Percentiles rank a stretch among this genome's conserved stretches.
Conservation (phyloP, 53 echinoderm and acorn worm genomes). For the Arbacia lixula region DNA sequence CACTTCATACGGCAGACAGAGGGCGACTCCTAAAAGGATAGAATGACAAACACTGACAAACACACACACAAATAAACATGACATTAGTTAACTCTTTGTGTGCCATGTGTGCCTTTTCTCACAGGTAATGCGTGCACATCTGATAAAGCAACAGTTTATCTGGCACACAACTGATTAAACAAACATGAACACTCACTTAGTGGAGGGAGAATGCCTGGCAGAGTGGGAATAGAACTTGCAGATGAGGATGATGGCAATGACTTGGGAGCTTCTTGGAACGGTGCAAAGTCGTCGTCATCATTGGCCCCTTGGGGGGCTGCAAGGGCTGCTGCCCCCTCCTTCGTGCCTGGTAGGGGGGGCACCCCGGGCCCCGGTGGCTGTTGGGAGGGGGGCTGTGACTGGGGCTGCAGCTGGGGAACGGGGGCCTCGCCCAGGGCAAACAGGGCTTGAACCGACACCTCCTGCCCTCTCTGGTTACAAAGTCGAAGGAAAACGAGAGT, state of each 20-base stretch:
- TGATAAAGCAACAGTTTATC: too few species aligned
- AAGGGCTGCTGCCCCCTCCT: slow-evolving; percentile 5
- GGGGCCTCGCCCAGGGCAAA: slow-evolving; percentile 76
- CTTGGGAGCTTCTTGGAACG: slow-evolving; percentile 75
- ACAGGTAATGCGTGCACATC: too few species aligned
- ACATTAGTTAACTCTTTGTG: too few species aligned
- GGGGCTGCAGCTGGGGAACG: slow-evolving; percentile 61
- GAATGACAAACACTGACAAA: too few species aligned
- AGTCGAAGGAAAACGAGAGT: too few species aligned
- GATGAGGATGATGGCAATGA: not conserved
- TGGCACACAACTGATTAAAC: too few species aligned
- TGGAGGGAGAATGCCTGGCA: not conserved
- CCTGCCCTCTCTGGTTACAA: slow-evolving; percentile 20
- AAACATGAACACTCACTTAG: slow-evolving; percentile 31
- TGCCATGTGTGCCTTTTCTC: too few species aligned
- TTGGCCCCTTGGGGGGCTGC: not conserved
- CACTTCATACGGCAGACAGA: too few species aligned
- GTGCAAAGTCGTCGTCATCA: slow-evolving; percentile 74
- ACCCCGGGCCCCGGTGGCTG: not conserved
- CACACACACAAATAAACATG: too few species aligned
- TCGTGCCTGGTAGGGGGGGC: not conserved
- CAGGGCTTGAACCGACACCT: slow-evolving; percentile 30
- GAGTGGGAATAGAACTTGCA: not conserved
- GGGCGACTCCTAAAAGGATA: too few species aligned
- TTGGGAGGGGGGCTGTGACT: not conserved